Evolutionary conservation across 2,113 vertebrate genomes (phyloP).

Genomic region (Chionomys nivalis): DNA sequence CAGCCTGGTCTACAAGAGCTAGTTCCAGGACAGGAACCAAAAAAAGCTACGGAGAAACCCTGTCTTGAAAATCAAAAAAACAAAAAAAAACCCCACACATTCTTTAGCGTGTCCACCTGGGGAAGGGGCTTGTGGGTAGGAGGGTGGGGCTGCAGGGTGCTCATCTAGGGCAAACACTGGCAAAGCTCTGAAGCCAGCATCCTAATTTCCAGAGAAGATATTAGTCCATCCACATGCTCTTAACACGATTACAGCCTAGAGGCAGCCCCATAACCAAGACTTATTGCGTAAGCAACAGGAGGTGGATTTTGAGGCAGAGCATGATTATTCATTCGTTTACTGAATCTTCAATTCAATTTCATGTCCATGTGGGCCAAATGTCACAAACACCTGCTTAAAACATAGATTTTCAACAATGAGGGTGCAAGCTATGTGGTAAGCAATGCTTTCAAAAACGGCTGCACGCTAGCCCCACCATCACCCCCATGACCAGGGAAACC

Average conservation of each 20-base stretch:
- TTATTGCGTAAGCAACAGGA: slow-evolving; percentile 46
- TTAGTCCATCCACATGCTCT: neutral
- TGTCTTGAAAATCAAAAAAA: too few relatives aligned
- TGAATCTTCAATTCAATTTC: slow-evolving; percentile 37
- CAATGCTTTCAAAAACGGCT: neutral
- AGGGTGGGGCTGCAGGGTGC: neutral
- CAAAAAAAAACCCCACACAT: too few relatives aligned
- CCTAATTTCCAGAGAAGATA: neutral
- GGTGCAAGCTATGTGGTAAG: neutral
- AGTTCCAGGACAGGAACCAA: too few relatives aligned
- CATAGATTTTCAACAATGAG: neutral
- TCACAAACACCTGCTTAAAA: slow-evolving; percentile 4
- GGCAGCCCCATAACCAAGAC: slow-evolving; percentile 32
- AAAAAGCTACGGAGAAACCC: too few relatives aligned
- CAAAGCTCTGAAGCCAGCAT: neutral
- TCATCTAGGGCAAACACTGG: neutral
- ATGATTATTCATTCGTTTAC: slow-evolving; percentile 40
- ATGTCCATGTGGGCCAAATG: neutral
- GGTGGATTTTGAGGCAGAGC: slow-evolving; percentile 3
- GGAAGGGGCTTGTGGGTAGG: neutral
- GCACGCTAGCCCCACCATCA: neutral
- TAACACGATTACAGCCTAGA: slow-evolving; percentile 28
- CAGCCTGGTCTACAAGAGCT: too few relatives aligned
- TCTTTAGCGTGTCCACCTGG: neutral
- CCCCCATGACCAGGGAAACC: neutral